These are phyloP conservation scores for Protonemura montana DNA, from an alignment of 2,888 invertebrate species.

Conservation along the genomic window DNA sequence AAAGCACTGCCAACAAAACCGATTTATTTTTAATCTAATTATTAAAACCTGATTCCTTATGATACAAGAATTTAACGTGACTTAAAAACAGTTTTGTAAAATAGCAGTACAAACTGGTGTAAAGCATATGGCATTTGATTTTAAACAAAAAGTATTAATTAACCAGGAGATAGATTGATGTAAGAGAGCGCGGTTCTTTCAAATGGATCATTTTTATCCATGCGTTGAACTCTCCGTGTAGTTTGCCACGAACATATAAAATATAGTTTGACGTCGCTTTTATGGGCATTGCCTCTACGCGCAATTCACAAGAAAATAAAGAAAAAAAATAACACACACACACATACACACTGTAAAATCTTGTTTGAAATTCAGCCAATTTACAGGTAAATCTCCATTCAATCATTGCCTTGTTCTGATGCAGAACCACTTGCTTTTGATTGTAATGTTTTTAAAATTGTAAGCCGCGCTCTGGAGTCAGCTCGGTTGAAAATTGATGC, in stretches of 20 bases:
- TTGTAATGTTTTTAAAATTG: background rate
- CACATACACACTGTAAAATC: background rate
- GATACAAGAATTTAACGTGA: background rate
- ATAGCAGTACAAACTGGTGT: background rate
- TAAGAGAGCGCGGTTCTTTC: background rate
- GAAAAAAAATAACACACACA: background rate
- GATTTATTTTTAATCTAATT: background rate
- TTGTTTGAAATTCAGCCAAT: slow-evolving; percentile 30
- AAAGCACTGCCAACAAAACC: background rate
- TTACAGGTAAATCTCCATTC: slow-evolving; percentile 30
- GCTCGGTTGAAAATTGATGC: background rate
- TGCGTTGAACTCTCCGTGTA: background rate
- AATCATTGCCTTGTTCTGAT: slow-evolving; percentile 25
- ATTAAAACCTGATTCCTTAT: slow-evolving; percentile 7
- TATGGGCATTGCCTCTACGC: background rate
- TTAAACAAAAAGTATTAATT: background rate
- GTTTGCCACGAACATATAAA: background rate
- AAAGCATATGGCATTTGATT: background rate
- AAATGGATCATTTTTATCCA: background rate
- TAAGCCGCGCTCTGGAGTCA: too few relatives aligned
- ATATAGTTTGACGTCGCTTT: background rate
- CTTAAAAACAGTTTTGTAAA: background rate
- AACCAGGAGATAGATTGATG: background rate
- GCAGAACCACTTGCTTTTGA: slow-evolving; percentile 24
- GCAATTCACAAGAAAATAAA: background rate